Evolutionary conservation across 37 sponge, comb jelly and placozoan genomes (phyloP).

Genomic region (Axinella damicornis): DNA sequence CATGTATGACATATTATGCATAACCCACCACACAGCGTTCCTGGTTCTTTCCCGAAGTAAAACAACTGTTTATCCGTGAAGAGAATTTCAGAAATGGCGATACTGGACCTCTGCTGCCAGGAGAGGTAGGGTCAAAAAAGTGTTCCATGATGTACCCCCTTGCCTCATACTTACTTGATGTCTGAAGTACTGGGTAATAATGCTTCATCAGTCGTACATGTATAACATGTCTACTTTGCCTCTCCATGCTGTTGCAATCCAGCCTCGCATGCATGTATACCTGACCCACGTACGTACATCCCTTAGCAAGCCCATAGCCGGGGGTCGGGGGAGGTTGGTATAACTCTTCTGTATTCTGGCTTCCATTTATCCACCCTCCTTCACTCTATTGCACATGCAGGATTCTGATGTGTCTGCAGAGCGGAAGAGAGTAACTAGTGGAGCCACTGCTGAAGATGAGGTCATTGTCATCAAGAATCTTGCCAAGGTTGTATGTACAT

Average conservation of each 20-base stretch:
- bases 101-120: neutral
- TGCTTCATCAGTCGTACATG: no score
- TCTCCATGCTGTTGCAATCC: no score
- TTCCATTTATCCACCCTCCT: no score
- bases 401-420: conserved; percentile 91
- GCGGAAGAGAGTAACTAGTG: conserved; percentile 53
- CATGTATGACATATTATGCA: no score
- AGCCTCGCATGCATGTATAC: no score
- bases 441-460: conserved; percentile 15
- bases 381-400: no score
- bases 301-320: no score
- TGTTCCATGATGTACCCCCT: neutral
- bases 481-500: conserved; percentile 69
- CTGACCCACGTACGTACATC: no score
- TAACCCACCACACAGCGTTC: neutral
- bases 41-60: neutral
- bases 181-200: neutral
- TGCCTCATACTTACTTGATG: no score
- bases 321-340: no score
- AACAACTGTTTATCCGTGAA: neutral
- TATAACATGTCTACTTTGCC: no score
- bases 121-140: neutral
- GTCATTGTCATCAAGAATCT: conserved; percentile 75
- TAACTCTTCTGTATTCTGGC: no score
- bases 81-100: neutral